phyloP scores from a whole-genome alignment of 2,113 vertebrate genomes.

The Lepisosteus osseus region DNA sequence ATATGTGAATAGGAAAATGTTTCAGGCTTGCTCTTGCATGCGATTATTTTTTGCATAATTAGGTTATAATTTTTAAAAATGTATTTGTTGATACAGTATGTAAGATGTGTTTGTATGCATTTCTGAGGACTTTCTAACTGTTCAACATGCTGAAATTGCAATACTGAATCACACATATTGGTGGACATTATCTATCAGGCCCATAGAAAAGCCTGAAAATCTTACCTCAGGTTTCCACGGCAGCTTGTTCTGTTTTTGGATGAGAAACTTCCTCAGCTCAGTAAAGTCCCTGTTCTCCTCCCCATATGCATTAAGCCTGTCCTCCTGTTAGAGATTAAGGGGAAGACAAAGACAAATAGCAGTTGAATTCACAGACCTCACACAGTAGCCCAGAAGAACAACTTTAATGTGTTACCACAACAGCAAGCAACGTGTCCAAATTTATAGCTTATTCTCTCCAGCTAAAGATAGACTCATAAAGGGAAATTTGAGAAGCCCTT shows the following conservation, averaged over 20 bases:
- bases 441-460: too few species aligned
- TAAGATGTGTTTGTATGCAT: neutral
- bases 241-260: constrained; percentile 61
- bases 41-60: too few species aligned
- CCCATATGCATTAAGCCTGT: constrained; percentile 50
- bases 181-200: neutral
- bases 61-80: neutral
- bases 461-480: too few species aligned
- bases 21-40: too few species aligned
- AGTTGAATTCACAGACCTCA: constrained; percentile 3
- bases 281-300: constrained; percentile 43
- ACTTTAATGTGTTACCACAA: too few species aligned
- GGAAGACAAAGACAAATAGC: constrained; percentile 13
- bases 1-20: too few species aligned
- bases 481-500: too few species aligned
- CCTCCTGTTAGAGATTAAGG: constrained; percentile 49
- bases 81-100: too few species aligned
- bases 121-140: constrained; percentile 4
- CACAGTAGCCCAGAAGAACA: too few species aligned
- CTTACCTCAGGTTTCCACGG: constrained; percentile 72
- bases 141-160: neutral
- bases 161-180: neutral
- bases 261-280: constrained; percentile 58
- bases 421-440: too few species aligned
- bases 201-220: constrained; percentile 9